A percentile compares a stretch with the other conserved stretches of the same genome.
phyloP scores from a whole-genome alignment of 1,140 invertebrate species.

The Cydia amplana region DNA sequence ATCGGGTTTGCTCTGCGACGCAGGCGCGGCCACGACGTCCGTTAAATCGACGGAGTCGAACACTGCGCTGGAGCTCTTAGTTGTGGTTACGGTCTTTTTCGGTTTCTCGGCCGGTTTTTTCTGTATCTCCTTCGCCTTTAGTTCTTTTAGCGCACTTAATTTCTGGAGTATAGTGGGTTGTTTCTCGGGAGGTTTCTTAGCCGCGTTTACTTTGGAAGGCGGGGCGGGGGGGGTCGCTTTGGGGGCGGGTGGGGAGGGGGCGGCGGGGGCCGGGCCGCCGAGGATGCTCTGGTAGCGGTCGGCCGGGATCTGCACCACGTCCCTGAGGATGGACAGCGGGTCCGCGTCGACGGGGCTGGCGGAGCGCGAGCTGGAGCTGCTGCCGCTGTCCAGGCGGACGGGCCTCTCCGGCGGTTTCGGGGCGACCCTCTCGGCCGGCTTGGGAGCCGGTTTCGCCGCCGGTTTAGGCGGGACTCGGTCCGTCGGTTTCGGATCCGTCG shows the following conservation, averaged over 20 bases:
- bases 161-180: background rate
- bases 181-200: background rate
- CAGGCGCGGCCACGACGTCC: background rate
- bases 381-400: background rate
- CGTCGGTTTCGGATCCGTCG: background rate
- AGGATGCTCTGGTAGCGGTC: conserved; percentile 15
- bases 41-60: conserved; percentile 18
- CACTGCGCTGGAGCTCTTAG: background rate
- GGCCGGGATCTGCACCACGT: conserved; percentile 59
- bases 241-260: background rate
- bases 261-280: background rate
- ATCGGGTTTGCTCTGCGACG: background rate
- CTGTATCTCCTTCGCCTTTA: background rate
- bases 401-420: background rate
- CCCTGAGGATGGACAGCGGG: conserved; percentile 50
- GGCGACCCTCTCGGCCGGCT: background rate
- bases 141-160: background rate
- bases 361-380: conserved; percentile 14
- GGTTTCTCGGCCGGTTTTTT: background rate
- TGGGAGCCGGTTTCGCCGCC: background rate
- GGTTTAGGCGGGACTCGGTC: background rate
- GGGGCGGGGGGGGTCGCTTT: background rate
- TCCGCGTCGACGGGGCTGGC: conserved; percentile 38
- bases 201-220: background rate
- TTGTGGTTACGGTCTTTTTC: background rate